Evolutionary conservation across 2,797 vertebrate species (phyloP).

Genomic region (Muscicapa comitata): DNA sequence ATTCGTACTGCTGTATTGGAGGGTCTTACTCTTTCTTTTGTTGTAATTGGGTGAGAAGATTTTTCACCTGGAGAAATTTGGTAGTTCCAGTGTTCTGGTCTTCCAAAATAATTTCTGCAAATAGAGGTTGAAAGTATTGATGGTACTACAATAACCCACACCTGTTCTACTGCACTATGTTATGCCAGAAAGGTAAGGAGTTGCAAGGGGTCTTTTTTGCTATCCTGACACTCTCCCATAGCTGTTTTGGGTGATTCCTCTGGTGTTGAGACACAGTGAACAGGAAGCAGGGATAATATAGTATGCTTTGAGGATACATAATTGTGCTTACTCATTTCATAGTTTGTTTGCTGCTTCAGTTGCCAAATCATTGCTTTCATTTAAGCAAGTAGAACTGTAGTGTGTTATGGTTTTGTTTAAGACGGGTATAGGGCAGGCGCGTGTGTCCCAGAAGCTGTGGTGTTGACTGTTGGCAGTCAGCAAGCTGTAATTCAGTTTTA

Average conservation of each 20-base stretch:
- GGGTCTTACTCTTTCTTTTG: neutral
- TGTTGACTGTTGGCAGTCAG: neutral
- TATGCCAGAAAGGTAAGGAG: neutral
- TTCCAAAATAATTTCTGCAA: neutral
- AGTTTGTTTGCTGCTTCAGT: neutral
- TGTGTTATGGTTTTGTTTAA: neutral
- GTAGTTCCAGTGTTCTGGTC: neutral
- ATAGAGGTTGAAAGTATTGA: neutral
- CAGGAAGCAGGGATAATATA: neutral
- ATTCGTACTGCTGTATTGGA: neutral
- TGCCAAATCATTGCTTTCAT: neutral
- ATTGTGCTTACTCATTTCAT: neutral
- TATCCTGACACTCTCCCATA: neutral
- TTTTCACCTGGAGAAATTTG: neutral
- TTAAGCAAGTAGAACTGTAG: neutral
- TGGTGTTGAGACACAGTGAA: neutral
- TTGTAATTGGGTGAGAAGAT: neutral
- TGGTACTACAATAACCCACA: accelerated
- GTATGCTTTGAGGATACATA: neutral
- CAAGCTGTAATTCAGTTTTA: neutral
- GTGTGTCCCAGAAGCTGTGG: neutral
- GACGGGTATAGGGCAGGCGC: accelerated
- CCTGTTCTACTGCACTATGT: neutral
- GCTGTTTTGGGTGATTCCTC: neutral
- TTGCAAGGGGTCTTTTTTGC: neutral